A percentile compares a stretch with the other conserved stretches of the same genome.
These are phyloP conservation scores for Nannoperca obscura DNA, from an alignment of 2,797 vertebrate species.

Conservation along the genomic window DNA sequence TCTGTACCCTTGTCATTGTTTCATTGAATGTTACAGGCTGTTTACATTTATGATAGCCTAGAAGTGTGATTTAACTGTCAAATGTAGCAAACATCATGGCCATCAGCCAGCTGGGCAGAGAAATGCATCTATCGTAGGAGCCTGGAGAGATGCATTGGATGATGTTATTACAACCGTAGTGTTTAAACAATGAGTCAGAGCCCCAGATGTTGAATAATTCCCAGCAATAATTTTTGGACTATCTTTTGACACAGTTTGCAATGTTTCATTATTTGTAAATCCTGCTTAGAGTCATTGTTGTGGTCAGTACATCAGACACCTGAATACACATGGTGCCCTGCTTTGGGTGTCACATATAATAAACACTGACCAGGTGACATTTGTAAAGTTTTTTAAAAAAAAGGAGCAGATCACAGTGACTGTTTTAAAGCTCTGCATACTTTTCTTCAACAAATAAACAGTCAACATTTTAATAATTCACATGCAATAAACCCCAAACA, in stretches of 20 bases:
- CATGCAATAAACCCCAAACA: constrained; percentile 11
- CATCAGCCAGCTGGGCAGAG: constrained; percentile 17
- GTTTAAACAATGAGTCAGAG: constrained; percentile 41
- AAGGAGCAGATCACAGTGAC: neutral
- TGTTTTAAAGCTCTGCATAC: constrained; percentile 2
- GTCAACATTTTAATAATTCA: constrained; percentile 4
- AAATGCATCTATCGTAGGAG: constrained; percentile 23
- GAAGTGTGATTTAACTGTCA: constrained; percentile 33
- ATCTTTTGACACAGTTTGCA: constrained; percentile 12
- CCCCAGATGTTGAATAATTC: constrained; percentile 21
- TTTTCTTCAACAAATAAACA: neutral
- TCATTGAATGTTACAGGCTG: constrained; percentile 30
- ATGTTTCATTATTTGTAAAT: constrained; percentile 14
- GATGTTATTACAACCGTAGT: constrained; percentile 26
- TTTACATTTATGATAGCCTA: neutral
- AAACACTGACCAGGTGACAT: neutral
- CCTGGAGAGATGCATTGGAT: constrained; percentile 29
- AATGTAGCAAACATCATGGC: constrained; percentile 26
- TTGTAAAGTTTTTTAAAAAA: neutral
- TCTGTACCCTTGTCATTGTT: constrained; percentile 49
- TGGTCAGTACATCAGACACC: neutral
- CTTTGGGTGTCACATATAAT: neutral
- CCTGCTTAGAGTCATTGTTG: constrained; percentile 4
- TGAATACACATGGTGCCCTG: neutral
- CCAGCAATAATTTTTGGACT: constrained; percentile 1